Conservation (phyloP, 2,113 vertebrate genomes). For the Sceloporus undulatus region DNA sequence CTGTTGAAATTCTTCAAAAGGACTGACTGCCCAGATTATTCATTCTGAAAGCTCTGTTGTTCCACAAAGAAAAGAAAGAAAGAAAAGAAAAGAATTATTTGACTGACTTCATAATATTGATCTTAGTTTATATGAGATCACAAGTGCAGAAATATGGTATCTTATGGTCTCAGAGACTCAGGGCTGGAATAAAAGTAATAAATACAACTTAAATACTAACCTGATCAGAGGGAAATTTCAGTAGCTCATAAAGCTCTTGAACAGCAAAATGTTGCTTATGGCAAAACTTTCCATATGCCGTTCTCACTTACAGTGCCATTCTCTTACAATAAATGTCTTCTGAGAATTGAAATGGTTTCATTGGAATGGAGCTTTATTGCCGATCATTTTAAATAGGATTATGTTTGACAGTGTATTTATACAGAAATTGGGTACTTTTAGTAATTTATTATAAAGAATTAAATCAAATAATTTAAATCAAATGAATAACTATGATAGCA, state of each 20-base stretch:
- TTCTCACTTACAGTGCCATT: slow-evolving; percentile 51
- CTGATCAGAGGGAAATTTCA: slow-evolving; percentile 53
- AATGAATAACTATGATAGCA: slow-evolving; percentile 13
- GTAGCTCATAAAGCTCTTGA: slow-evolving; percentile 45
- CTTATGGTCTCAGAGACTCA: background rate
- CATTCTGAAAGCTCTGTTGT: background rate
- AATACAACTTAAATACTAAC: slow-evolving; percentile 63
- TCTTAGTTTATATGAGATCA: slow-evolving; percentile 25
- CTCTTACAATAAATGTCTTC: slow-evolving; percentile 38
- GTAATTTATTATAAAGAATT: slow-evolving; percentile 62
- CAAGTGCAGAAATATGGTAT: slow-evolving; percentile 40
- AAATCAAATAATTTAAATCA: slow-evolving; percentile 60
- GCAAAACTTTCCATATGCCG: slow-evolving; percentile 50
- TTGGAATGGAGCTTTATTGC: slow-evolving; percentile 47
- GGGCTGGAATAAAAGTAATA: slow-evolving; percentile 51
- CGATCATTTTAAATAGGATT: slow-evolving; percentile 52
- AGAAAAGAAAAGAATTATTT: too few relatives aligned
- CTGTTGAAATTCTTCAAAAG: background rate
- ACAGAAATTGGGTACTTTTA: slow-evolving; percentile 38
- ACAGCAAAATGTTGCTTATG: slow-evolving; percentile 47
- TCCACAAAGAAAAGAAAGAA: background rate
- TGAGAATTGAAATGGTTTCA: slow-evolving; percentile 54
- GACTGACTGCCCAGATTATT: background rate
- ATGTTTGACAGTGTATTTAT: slow-evolving; percentile 49
- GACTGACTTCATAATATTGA: too few relatives aligned